Evolutionary conservation across 2,797 vertebrate species (phyloP), one percentile per base, ranked within the genome.

Genomic region (Hippocampus kuda): DNA sequence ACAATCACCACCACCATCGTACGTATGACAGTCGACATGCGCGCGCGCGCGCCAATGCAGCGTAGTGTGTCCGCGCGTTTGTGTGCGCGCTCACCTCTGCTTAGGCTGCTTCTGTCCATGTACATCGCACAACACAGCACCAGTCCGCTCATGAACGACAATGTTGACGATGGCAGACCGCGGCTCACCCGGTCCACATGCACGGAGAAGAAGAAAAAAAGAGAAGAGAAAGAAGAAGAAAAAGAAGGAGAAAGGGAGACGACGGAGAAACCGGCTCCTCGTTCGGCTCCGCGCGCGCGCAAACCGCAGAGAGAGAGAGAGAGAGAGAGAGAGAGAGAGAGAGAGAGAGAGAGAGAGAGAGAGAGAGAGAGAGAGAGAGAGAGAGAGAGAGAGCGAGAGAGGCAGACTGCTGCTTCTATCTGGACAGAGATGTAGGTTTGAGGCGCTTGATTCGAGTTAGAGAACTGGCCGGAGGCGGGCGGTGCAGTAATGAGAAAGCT

Each of bases 111-210:
- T 90, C 90, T 89, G 88, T 92, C 91, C 91, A 92, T 92, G 86
- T 92, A 91, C 90, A 92, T 88, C 86, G 91, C 91, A 86, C 91
- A 92, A 87, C 91, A 92, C 79, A 92, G 86, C 83, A 92, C 91
- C 70, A 92, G 88, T 86, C 91, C 91, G 83, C 89, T 92, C 91
- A 92, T 92, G 85, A 91, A 92, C 90, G 86, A 84, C 69, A 68
- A 54, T 66, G 83, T 76, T 60, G 79, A 74, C 80, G 84, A 79
- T 85, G 84, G 78, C 87, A 85, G 87, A 85, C 86, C 84, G 86
- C 78, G 78, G 77, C 83, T 82, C 87, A 82, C 89, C 89, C 89
- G 84, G 80, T 83, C 83, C 84, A 83, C 83, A 82, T 41, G 81
- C 81, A 85, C 74, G 77, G 75, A 83, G 83, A 83, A 87, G 65